Evolutionary conservation across 2,113 vertebrate genomes (phyloP).

Genomic region (Ceuthmochares aereus): DNA sequence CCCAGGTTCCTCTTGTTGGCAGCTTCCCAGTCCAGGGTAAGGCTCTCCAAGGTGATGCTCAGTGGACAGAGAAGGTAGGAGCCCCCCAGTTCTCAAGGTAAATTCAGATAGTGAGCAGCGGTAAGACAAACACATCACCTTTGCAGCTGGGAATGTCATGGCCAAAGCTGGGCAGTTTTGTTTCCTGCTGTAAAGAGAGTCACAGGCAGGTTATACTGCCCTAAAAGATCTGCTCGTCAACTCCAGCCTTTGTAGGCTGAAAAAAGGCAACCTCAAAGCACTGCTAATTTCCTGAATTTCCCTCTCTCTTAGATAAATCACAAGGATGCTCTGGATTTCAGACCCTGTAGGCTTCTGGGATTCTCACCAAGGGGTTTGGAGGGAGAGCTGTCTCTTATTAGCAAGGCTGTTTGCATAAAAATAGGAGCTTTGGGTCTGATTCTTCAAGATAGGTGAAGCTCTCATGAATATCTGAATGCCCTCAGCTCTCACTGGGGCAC

Average conservation of each 20-base stretch:
- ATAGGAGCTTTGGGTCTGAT: not conserved
- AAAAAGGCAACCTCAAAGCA: not conserved
- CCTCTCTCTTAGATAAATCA: not conserved
- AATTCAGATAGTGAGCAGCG: not conserved
- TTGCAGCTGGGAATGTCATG: not conserved
- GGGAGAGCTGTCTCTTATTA: not conserved
- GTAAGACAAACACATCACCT: not conserved
- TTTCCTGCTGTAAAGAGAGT: not conserved
- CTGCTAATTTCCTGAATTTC: not conserved
- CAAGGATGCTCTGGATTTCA: not conserved
- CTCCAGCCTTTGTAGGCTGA: fast-evolving
- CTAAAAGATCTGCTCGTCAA: not conserved
- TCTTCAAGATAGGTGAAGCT: not conserved
- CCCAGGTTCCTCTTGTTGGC: fast-evolving
- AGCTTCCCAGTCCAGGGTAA: not conserved
- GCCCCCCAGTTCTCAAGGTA: fast-evolving
- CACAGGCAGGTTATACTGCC: not conserved
- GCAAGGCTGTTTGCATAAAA: not conserved
- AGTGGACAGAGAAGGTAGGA: not conserved
- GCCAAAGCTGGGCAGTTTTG: not conserved
- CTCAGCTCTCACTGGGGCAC: not conserved
- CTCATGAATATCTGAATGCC: not conserved
- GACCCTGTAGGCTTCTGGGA: not conserved
- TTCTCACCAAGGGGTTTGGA: not conserved
- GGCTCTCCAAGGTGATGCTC: not conserved